Base-by-base conservation (phyloP, 2,797 vertebrate species). In the Enoplosus armatus region DNA sequence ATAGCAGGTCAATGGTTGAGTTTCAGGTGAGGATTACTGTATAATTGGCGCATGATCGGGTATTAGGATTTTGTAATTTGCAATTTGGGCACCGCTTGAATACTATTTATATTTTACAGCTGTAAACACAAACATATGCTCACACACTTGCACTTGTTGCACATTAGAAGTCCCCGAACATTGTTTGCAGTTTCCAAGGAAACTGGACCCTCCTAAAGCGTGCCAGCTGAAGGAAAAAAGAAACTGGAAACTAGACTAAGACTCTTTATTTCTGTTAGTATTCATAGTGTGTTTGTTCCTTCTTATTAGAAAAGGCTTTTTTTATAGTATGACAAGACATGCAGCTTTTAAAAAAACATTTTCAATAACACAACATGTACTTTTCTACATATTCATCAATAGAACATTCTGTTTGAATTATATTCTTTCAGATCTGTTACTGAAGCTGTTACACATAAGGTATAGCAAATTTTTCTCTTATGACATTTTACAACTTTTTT, bases 111-210 rank as follows among this genome's bases (percentile, higher is more conserved):
- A 8, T 64, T 78, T 37, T 22, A 64, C n/a, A 50, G 45, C 15
- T 50, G 26, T 66, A 62, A 69, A 70, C 43, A 72, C 61, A 72
- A 72, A 77, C 80, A 79, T 26, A 77, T 48, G 73, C 72, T 77
- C 43, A 66, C 63, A 75, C 58, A 72, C 48, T 77, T 48, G 61
- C 45, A 61, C 70, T 33, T 22, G 53, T 14, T 77, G 48, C 72
- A 83, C 71, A 82, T 80, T 79, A 82, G 59, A 62, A 84, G 79
- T 83, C 68, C 64, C 59, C 48, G 37, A 66, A 80, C 64, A 18
- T 53, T 79, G 63, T 82, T 79, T 82, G 80, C 48, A 12, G 88
- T 93, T 90, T 80, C 90, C 86, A 88, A 66, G 87, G 85, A 82
- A 91, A 92, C 87, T 8, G 60, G 78, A 61, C 63, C n/a, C 66